These are phyloP conservation scores for Lagenorhynchus albirostris DNA, from an alignment of 2,113 vertebrate genomes.

Conservation along the genomic window DNA sequence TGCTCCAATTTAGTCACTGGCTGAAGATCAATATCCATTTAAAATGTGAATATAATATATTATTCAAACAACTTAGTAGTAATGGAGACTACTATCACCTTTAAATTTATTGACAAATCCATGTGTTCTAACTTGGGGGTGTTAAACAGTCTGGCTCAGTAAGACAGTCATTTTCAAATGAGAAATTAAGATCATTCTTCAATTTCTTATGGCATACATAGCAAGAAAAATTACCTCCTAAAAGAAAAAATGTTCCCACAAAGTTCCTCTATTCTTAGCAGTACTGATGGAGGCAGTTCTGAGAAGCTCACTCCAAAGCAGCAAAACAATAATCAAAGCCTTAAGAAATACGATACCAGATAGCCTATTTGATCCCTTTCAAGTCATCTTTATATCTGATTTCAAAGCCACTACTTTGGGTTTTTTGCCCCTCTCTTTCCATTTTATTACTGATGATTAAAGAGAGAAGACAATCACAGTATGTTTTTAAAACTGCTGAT, in stretches of 20 bases:
- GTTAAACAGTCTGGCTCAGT: conserved; percentile 58
- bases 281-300: neutral
- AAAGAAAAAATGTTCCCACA: conserved; percentile 53
- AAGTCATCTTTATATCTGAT: neutral
- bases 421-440: neutral
- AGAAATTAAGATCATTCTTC: conserved; percentile 74
- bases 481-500: neutral
- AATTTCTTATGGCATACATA: conserved; percentile 64
- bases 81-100: conserved; percentile 55
- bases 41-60: conserved; percentile 72
- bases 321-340: neutral
- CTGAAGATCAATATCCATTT: conserved; percentile 76
- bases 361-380: neutral
- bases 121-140: conserved; percentile 48
- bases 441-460: neutral
- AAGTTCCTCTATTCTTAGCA: conserved; percentile 36
- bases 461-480: neutral
- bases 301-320: neutral
- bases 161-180: conserved; percentile 67
- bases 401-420: neutral
- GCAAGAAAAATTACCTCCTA: conserved; percentile 65
- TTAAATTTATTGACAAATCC: conserved; percentile 69
- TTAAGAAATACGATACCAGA: neutral
- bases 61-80: conserved; percentile 64
- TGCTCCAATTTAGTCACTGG: conserved; percentile 68